A percentile compares a stretch with the other conserved stretches of the same genome.
These are phyloP conservation scores for Gallinago nigripennis DNA, from an alignment of 2,797 vertebrate genomes.

Conservation along the genomic window DNA sequence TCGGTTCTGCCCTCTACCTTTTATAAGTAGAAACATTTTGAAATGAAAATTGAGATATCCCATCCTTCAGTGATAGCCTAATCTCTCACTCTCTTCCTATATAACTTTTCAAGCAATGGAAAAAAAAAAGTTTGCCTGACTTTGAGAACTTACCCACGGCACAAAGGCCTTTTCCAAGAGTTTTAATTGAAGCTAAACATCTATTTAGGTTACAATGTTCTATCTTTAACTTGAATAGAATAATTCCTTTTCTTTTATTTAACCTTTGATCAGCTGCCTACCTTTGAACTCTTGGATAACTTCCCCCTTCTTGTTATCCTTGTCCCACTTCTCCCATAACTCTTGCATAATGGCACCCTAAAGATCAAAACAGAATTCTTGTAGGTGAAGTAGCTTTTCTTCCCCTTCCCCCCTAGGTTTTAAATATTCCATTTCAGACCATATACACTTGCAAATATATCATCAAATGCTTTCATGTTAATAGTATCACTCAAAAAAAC, in stretches of 20 bases:
- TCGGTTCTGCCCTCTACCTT: not conserved
- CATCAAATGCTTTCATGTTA: not conserved
- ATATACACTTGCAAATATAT: not conserved
- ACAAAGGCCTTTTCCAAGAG: not conserved
- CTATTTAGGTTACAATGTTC: conserved; percentile 52
- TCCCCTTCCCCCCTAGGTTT: no score
- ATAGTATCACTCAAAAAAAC: not conserved
- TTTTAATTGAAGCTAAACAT: conserved; percentile 61
- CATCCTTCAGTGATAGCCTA: not conserved
- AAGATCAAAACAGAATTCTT: not conserved
- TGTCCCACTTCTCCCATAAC: conserved; percentile 1
- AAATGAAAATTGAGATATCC: conserved; percentile 3
- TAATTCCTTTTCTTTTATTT: conserved; percentile 55
- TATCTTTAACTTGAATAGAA: conserved; percentile 51
- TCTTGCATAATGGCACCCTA: not conserved
- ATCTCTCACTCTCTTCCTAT: not conserved
- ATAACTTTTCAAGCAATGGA: not conserved
- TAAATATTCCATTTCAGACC: not conserved
- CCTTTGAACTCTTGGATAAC: conserved; percentile 41
- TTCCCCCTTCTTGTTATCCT: not conserved
- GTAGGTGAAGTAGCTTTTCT: not conserved
- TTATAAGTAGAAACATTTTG: not conserved
- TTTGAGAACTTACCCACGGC: conserved; percentile 49
- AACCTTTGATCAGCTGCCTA: conserved; percentile 64
- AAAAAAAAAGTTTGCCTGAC: conserved; percentile 36